Base-by-base conservation (phyloP, 2,888 invertebrate genomes). In the Strigamia transsilvanica region DNA sequence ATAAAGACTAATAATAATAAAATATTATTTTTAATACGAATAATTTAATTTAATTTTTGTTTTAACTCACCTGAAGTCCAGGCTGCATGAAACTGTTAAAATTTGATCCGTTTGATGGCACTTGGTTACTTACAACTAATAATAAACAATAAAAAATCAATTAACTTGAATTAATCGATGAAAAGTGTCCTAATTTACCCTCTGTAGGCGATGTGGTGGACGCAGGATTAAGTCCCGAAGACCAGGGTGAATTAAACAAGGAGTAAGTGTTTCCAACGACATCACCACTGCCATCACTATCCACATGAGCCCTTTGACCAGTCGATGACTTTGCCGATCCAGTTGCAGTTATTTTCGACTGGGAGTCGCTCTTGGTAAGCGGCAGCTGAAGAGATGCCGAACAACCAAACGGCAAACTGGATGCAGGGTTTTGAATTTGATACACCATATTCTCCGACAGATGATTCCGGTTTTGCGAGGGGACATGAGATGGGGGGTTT, bases 1-100 rank as follows among this genome's bases (percentile, higher is more conserved):
- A 94, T 73, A 94, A 88, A 0, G 93, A 93, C 91, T 94, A 91
- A 51, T 46, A 46, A n/a, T 46, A 12, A 46, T n/a, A 46, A 46
- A 46, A 46, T n/a, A n/a, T n/a, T n/a, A 46, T 46, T 46, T 38
- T 4, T 6, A 15, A 9, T 12, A 46, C 15, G 1, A 2, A 9
- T 23, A 23, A 41, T 78, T 38, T 41, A 32, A 15, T 5, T 23
- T 1, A 78, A 27, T 32, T 12, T 32, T 7, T 10, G 18, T 23
- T 66, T 66, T 66, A 23, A 42, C 23, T 77, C 80, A 85, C 85
- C 83, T 84, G 85, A 79, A 84, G 83, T 82, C 84, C 83, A 38
- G 84, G 83, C 79, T 84, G 85, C 82, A 84, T 83, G 21, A 85
- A 84, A 80, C 80, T 82, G 32, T 81, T 82, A 80, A 84, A 80